Percentiles rank a stretch among this genome's conserved stretches.
Evolutionary conservation across 2,888 invertebrate genomes (phyloP).

Genomic region (Resseliella maxima): DNA sequence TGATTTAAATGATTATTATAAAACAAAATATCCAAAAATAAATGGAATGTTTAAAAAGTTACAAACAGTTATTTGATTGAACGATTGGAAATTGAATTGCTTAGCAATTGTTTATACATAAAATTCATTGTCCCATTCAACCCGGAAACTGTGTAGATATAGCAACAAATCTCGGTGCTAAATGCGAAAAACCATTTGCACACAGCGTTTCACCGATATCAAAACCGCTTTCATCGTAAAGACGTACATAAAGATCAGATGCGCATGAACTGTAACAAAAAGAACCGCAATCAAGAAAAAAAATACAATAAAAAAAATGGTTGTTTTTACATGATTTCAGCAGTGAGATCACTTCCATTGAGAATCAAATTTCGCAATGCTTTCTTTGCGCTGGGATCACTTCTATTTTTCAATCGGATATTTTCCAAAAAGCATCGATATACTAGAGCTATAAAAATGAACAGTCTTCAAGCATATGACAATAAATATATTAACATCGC

Average conservation of each 20-base stretch:
- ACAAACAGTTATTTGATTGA: background rate
- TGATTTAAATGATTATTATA: too few relatives aligned
- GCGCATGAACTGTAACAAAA: background rate
- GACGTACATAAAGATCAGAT: background rate
- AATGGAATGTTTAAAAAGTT: too few relatives aligned
- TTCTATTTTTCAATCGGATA: background rate
- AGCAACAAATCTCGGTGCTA: background rate
- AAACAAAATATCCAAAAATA: too few relatives aligned
- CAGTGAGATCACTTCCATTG: background rate
- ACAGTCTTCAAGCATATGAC: background rate
- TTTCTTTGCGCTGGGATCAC: background rate
- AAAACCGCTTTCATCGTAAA: constrained; percentile 12
- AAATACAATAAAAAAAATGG: background rate
- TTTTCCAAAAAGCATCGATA: constrained; percentile 60
- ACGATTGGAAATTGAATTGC: too few relatives aligned
- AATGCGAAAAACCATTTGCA: background rate
- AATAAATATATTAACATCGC: background rate
- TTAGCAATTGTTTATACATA: too few relatives aligned
- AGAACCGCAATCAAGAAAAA: background rate
- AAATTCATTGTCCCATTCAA: background rate
- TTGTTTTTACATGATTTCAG: constrained; percentile 45
- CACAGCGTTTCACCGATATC: constrained; percentile 51
- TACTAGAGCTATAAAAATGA: constrained; percentile 61
- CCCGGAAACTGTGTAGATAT: background rate
- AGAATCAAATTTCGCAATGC: background rate